Percentiles rank a stretch among this genome's conserved stretches.
Conservation (phyloP, 2,113 vertebrate genomes). For the Dascyllus trimaculatus region DNA sequence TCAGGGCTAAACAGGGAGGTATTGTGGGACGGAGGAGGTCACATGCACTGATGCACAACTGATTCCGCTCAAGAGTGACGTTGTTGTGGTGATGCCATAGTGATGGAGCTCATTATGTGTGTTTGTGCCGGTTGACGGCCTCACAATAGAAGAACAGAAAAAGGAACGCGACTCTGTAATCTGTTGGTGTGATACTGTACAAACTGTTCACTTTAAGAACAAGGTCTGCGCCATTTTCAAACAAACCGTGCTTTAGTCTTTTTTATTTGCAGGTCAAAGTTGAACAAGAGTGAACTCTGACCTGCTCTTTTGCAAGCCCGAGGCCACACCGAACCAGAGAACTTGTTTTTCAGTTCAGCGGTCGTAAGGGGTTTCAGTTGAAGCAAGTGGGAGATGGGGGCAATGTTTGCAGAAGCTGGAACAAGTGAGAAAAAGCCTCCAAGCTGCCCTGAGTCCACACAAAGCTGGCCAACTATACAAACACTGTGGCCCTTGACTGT, state of each 20-base stretch:
- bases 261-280: constrained; percentile 14
- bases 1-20: constrained; percentile 68
- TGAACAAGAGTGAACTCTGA: constrained; percentile 39
- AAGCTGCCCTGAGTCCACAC: neutral
- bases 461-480: neutral
- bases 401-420: constrained; percentile 1
- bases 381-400: constrained; percentile 1
- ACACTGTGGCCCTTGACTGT: neutral
- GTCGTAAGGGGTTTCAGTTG: neutral
- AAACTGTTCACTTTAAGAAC: neutral
- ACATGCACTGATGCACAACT: constrained; percentile 26
- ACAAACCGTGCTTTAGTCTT: neutral
- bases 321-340: constrained; percentile 5
- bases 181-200: neutral
- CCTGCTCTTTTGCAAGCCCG: neutral
- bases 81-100: constrained; percentile 51
- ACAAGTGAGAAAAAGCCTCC: neutral
- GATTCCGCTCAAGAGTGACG: constrained; percentile 41
- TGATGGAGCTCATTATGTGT: constrained; percentile 20
- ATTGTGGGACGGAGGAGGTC: constrained; percentile 65
- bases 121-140: constrained; percentile 1
- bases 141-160: neutral
- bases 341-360: constrained; percentile 11
- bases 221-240: neutral
- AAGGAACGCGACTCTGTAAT: neutral